phyloP scores from a whole-genome alignment of 53 echinoderm and acorn worm species.

The Patiria pectinifera region DNA sequence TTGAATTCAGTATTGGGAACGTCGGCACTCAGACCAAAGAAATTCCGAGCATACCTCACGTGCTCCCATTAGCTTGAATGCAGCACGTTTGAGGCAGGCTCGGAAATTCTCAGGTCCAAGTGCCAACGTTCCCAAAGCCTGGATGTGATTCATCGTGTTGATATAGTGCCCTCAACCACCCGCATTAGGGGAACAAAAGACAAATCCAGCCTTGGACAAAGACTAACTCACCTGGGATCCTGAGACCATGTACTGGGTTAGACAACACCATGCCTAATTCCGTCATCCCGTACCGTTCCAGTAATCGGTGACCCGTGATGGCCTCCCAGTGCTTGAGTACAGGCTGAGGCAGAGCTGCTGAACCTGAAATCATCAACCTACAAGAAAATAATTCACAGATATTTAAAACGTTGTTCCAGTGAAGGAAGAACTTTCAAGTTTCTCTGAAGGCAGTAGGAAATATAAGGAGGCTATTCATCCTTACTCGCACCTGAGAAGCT shows the following conservation, averaged over 20 bases:
- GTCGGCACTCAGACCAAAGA: too few relatives aligned
- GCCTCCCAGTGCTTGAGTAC: conserved; percentile 87
- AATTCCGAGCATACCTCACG: too few relatives aligned
- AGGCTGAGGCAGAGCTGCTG: conserved; percentile 92
- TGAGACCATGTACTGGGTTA: conserved; percentile 82
- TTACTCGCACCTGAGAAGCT: too few relatives aligned
- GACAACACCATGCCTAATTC: conserved; percentile 94
- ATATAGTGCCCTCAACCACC: too few relatives aligned
- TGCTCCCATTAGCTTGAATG: too few relatives aligned
- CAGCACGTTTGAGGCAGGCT: too few relatives aligned
- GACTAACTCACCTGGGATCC: conserved; percentile 78
- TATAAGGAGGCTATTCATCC: too few relatives aligned
- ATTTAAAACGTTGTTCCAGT: not conserved
- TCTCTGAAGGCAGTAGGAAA: too few relatives aligned
- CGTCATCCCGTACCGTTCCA: conserved; percentile 99
- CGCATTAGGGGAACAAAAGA: not conserved
- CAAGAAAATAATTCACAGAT: conserved; percentile 7
- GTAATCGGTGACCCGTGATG: conserved; percentile 84
- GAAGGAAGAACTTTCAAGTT: not conserved
- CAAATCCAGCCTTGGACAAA: not conserved
- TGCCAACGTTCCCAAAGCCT: too few relatives aligned
- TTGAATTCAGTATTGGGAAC: too few relatives aligned
- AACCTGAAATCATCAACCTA: conserved; percentile 97
- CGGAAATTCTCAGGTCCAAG: too few relatives aligned
- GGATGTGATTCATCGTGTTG: too few relatives aligned